Base-by-base conservation (phyloP, 35 echinoderm and acorn worm species). In the Lytechinus variegatus region DNA sequence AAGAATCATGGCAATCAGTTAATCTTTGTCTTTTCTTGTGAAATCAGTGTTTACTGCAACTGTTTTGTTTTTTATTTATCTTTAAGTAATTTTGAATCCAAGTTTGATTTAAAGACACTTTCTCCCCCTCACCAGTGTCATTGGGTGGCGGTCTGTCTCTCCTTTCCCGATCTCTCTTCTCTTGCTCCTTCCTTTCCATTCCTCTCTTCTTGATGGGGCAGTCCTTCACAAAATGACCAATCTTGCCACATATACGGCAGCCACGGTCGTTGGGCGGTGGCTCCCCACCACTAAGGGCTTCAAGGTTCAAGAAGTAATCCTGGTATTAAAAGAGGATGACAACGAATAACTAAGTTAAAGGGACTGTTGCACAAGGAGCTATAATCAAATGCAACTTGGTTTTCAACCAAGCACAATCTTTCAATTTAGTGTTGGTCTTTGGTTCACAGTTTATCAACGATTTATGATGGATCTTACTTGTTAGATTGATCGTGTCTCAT, bases 221-320 rank as follows among this genome's bases (percentile, higher is more conserved):
- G 87, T 99, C 98, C 61, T 99, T 97, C 28, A 99, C 93, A 91
- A 96, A 97, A 55, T 99, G 98, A 87, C 98, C 98, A 60, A 99
- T 97, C 57, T 97, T 97, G 89, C 98, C 98, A 90, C 98, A 97
- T 3, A 97, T 94, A 60, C 98, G 95, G 86, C 98, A 99, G 33
- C 97, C 96, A 10, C 97, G 88, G 54, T 99, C 97, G 89, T 99
- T 97, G 52, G 98, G 98, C 91, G 97, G 98, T 27, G 61, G 89
- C 71, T 96, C 72, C 3, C 96, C 98, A 52, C 96, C 96, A 53
- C 92, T 97, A 27, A 99, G 87, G 27, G 88, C 86, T 3, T 95
- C 90, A 9, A 93, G 71, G 94, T 99, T 89, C 27, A 99, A 86
- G 92, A 97, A 99, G 54, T 95, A 97, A 28, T 94, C 54, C 98